Conservation (phyloP, 2,797 vertebrate species). For the Phoxinus dragarum region DNA sequence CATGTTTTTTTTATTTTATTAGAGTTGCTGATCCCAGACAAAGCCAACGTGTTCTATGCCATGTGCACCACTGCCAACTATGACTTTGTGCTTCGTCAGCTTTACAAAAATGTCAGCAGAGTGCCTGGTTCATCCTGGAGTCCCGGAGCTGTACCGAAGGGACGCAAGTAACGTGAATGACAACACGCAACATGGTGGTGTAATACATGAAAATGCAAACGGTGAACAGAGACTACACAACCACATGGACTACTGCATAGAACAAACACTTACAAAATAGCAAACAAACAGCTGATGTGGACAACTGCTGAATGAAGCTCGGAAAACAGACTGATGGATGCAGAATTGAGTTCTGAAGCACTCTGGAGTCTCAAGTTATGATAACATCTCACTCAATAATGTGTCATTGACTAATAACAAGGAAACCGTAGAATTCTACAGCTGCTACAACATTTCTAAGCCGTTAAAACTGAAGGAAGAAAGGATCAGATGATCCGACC, state of each 20-base stretch:
- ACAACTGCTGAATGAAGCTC: constrained; percentile 1
- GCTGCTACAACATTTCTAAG: background rate
- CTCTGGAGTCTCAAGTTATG: background rate
- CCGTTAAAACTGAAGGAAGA: constrained; percentile 1
- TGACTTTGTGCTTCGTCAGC: constrained; percentile 84
- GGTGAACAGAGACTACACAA: background rate
- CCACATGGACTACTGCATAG: background rate
- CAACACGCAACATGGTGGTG: background rate
- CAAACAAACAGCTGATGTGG: background rate
- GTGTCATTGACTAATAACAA: background rate
- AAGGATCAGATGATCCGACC: background rate
- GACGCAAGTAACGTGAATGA: constrained; percentile 65
- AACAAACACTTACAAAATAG: background rate
- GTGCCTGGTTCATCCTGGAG: constrained; percentile 64
- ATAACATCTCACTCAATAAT: background rate
- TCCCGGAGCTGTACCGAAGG: constrained; percentile 61
- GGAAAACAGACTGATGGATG: background rate
- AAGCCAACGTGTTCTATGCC: constrained; percentile 92
- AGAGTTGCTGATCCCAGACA: constrained; percentile 88
- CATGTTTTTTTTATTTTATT: background rate
- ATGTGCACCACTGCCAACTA: constrained; percentile 86
- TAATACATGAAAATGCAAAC: background rate
- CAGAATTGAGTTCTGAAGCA: background rate
- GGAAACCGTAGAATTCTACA: background rate
- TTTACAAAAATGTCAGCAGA: constrained; percentile 68